Evolutionary conservation across 2,888 invertebrate genomes (phyloP).

Genomic region (Rhamnusium bicolor): DNA sequence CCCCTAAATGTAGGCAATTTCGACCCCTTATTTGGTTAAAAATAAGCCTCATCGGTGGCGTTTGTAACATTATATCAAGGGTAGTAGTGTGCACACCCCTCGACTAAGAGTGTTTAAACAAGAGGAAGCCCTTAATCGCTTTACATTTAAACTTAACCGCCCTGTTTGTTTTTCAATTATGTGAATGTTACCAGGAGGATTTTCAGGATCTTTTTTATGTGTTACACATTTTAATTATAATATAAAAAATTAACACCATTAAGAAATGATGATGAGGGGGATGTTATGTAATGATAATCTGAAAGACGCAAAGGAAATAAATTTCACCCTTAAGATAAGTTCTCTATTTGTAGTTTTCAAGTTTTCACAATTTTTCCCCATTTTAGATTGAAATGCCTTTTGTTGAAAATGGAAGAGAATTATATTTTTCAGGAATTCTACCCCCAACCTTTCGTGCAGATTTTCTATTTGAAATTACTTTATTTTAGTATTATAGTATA

Average conservation of each 20-base stretch:
- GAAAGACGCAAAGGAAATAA: no score
- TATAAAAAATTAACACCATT: neutral
- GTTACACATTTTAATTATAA: neutral
- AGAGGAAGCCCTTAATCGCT: slow-evolving; percentile 64
- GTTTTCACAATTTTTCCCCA: no score
- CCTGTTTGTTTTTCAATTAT: slow-evolving; percentile 67
- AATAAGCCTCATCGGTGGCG: slow-evolving; percentile 54
- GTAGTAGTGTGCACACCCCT: slow-evolving; percentile 55
- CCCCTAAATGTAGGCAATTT: slow-evolving; percentile 33
- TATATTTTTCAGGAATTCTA: no score
- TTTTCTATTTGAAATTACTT: no score
- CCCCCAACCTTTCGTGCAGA: no score
- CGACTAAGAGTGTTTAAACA: slow-evolving; percentile 59
- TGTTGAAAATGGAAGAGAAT: no score
- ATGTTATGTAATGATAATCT: no score
- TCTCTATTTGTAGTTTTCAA: no score
- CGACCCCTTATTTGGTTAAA: slow-evolving; percentile 22
- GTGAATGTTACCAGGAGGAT: slow-evolving; percentile 54
- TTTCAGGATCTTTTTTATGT: slow-evolving; percentile 2
- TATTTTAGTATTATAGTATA: no score
- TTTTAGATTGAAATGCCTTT: no score
- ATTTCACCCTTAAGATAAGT: no score
- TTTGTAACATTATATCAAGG: slow-evolving; percentile 62
- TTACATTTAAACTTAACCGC: slow-evolving; percentile 65
- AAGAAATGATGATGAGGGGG: no score